Evolutionary conservation across 1,140 invertebrate genomes (phyloP).

Genomic region (Eumeta japonica): DNA sequence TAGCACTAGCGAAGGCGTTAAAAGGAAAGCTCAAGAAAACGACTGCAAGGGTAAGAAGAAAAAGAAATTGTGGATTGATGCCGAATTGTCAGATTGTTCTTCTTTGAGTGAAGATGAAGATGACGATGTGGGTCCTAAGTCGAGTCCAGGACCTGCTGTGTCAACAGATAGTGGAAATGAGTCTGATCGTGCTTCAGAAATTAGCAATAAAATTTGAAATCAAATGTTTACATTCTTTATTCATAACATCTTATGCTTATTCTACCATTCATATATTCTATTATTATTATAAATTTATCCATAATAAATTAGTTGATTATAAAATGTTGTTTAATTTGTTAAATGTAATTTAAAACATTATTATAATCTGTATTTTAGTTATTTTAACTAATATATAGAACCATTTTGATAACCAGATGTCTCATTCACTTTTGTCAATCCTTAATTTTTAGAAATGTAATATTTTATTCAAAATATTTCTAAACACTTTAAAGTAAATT

Average conservation of each 20-base stretch:
- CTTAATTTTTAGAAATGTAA: no score
- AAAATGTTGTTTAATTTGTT: neutral
- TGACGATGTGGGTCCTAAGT: constrained; percentile 21
- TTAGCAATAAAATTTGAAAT: constrained; percentile 14
- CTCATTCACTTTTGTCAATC: no score
- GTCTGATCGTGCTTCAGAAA: constrained; percentile 31
- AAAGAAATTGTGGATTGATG: constrained; percentile 58
- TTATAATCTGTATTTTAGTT: no score
- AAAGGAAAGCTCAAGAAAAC: constrained; percentile 44
- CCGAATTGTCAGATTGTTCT: constrained; percentile 50
- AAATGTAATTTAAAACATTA: no score
- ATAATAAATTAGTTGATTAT: neutral
- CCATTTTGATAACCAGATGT: no score
- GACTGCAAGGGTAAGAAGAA: constrained; percentile 48
- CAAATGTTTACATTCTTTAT: neutral
- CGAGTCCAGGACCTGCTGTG: constrained; percentile 15
- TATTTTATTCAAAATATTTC: no score
- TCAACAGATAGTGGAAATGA: constrained; percentile 52
- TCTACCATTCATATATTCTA: neutral
- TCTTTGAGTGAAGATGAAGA: constrained; percentile 41
- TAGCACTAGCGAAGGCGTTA: constrained; percentile 32
- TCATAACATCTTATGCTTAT: neutral
- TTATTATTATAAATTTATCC: neutral
- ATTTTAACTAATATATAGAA: no score
- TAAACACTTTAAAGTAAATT: no score